Evolutionary conservation across 2,797 vertebrate genomes (phyloP).

Genomic region (Furcifer pardalis): DNA sequence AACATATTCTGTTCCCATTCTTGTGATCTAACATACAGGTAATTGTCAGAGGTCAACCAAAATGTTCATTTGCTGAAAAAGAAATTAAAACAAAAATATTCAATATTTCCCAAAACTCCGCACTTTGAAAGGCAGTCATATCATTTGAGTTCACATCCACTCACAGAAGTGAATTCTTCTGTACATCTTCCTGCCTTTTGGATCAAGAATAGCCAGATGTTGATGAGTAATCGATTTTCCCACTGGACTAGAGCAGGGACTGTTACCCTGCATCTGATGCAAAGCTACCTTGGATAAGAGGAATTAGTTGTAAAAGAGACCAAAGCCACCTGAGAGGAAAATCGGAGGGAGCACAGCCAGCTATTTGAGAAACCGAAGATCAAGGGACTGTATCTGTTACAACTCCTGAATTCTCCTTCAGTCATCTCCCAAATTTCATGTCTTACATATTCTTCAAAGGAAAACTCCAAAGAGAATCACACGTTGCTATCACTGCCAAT

Average conservation of each 20-base stretch:
- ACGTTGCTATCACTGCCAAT: conserved; percentile 64
- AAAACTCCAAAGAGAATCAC: conserved; percentile 54
- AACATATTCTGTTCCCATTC: neutral
- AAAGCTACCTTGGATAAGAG: neutral
- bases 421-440: conserved; percentile 8
- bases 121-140: neutral
- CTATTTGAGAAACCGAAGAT: conserved; percentile 14
- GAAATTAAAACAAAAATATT: neutral
- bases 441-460: conserved; percentile 51
- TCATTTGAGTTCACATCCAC: neutral
- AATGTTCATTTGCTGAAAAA: neutral
- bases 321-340: neutral
- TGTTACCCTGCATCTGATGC: neutral
- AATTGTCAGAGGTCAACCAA: neutral
- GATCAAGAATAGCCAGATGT: neutral
- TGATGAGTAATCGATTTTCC: neutral
- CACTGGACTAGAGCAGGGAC: neutral
- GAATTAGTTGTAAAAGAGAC: conserved; percentile 6
- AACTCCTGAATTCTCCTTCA: conserved; percentile 1
- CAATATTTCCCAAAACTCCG: neutral
- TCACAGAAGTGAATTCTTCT: neutral
- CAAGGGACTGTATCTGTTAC: conserved; percentile 11
- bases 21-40: neutral
- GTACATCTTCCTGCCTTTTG: neutral
- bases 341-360: neutral